Conservation (phyloP, 2,113 vertebrate species). For the Puntigrus tetrazona region DNA sequence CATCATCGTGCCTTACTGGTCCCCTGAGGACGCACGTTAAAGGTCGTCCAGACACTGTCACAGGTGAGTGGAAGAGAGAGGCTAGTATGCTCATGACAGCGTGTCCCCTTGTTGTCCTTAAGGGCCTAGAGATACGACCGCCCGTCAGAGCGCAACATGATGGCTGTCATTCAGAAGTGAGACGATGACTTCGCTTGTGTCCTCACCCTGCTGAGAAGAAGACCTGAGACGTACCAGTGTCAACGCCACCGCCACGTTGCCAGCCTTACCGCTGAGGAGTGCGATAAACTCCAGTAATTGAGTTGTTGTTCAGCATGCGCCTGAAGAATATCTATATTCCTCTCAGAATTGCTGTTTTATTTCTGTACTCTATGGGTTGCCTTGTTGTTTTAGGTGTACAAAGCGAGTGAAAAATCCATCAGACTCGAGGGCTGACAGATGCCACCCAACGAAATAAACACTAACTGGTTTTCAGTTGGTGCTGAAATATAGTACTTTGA, state of each 20-base stretch:
- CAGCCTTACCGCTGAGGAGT: not conserved
- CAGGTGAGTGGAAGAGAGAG: slow-evolving; percentile 69
- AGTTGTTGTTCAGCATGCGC: not conserved
- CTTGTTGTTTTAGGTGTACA: not conserved
- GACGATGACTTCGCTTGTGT: slow-evolving; percentile 27
- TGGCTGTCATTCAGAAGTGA: slow-evolving; percentile 73
- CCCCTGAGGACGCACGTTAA: slow-evolving; percentile 66
- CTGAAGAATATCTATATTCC: slow-evolving; percentile 11
- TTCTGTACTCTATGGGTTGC: not conserved
- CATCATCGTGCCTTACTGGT: slow-evolving; percentile 59
- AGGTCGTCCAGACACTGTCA: slow-evolving; percentile 70
- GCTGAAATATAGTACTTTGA: slow-evolving; percentile 12
- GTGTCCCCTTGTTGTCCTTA: slow-evolving; percentile 72
- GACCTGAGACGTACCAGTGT: slow-evolving; percentile 11
- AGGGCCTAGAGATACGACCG: slow-evolving; percentile 67
- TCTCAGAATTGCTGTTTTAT: slow-evolving; percentile 26
- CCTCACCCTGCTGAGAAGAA: not conserved
- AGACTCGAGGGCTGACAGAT: slow-evolving; percentile 17
- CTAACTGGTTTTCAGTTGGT: slow-evolving; percentile 13
- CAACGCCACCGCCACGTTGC: not conserved
- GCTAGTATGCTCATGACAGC: slow-evolving; percentile 72
- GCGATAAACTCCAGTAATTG: not conserved
- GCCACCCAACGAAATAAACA: slow-evolving; percentile 20
- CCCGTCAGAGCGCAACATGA: slow-evolving; percentile 72
- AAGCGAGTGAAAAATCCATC: slow-evolving; percentile 26